Evolutionary conservation across 1,140 invertebrate genomes (phyloP).

Genomic region (Cryptotermes secundus): DNA sequence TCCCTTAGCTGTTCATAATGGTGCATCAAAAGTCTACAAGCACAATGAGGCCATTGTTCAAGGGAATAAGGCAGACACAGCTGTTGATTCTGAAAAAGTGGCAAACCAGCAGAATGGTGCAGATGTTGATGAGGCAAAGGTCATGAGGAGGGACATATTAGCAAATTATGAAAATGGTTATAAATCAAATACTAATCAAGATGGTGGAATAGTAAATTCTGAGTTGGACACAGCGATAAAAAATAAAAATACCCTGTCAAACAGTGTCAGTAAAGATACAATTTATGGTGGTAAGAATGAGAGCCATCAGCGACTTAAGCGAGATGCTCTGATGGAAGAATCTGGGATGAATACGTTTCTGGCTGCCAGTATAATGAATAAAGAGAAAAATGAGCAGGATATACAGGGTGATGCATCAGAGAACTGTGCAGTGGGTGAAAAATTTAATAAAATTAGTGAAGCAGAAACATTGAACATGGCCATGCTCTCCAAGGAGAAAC

Average conservation of each 20-base stretch:
- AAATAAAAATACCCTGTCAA: background rate
- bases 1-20: background rate
- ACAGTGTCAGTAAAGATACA: background rate
- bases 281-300: background rate
- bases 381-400: background rate
- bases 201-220: background rate
- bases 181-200: background rate
- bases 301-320: background rate
- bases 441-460: background rate
- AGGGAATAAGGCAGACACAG: background rate
- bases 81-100: background rate
- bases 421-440: background rate
- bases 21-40: background rate
- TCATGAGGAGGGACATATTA: constrained; percentile 10
- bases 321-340: background rate
- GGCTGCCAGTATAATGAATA: background rate
- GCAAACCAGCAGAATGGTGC: background rate
- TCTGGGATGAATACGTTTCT: background rate
- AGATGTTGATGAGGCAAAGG: background rate
- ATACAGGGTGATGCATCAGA: background rate
- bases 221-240: background rate
- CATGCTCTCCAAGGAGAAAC: background rate
- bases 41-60: background rate
- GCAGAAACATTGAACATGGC: background rate
- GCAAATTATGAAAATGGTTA: background rate